A percentile compares a stretch with the other conserved stretches of the same genome.
Evolutionary conservation across 2,888 invertebrate genomes (phyloP).

Genomic region (Habroteleia sp.): DNA sequence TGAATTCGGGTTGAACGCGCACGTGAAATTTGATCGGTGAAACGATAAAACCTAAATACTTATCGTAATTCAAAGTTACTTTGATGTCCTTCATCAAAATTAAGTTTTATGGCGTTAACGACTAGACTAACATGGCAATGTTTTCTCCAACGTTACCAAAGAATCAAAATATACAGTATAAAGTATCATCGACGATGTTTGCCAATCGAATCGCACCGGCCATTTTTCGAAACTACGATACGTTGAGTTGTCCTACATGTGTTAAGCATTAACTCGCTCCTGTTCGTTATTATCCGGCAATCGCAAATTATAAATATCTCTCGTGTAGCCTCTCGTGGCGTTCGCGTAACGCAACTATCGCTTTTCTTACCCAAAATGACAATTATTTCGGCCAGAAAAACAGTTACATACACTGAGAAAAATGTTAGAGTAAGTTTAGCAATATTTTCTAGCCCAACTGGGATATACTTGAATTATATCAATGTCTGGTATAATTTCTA

Average conservation of each 20-base stretch:
- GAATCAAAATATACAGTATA: conserved; percentile 44
- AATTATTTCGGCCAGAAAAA: conserved; percentile 10
- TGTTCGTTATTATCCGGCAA: conserved; percentile 34
- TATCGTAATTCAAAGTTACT: not conserved
- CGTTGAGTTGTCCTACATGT: conserved; percentile 28
- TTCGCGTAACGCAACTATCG: conserved; percentile 32
- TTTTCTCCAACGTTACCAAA: conserved; percentile 40
- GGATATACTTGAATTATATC: too few species aligned
- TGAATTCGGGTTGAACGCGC: too few species aligned
- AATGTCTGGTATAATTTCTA: too few species aligned
- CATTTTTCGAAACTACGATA: conserved; percentile 56
- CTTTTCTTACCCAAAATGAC: conserved; percentile 5
- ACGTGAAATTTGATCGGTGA: too few species aligned
- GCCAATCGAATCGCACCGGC: conserved; percentile 56
- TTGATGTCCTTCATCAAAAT: not conserved
- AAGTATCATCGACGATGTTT: conserved; percentile 5
- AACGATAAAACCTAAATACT: not conserved
- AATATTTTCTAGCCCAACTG: too few species aligned
- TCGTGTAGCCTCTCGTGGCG: conserved; percentile 65
- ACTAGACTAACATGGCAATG: conserved; percentile 60
- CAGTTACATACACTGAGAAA: too few species aligned
- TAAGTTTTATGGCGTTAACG: conserved; percentile 34
- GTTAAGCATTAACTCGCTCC: conserved; percentile 38
- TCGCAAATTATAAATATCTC: conserved; percentile 67
- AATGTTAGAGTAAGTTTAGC: too few species aligned